Evolutionary conservation across 2,113 vertebrate species (phyloP).

Genomic region (Serinus canaria): DNA sequence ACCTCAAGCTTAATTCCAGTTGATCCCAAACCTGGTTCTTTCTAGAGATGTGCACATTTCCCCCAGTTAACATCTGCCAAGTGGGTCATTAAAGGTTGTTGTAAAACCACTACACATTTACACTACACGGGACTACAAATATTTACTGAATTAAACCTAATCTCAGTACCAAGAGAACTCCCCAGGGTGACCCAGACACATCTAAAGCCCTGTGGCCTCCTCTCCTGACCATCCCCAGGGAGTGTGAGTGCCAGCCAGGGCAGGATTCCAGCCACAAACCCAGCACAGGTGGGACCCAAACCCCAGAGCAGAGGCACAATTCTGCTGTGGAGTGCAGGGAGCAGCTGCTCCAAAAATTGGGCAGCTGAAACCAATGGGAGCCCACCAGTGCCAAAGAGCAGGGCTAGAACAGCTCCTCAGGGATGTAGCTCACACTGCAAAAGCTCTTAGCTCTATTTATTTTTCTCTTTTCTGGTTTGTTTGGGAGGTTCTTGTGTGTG

Average conservation of each 20-base stretch:
- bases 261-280: not conserved
- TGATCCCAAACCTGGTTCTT: not conserved
- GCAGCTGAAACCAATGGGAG: not conserved
- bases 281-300: rapidly evolving
- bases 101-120: not conserved
- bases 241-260: not conserved
- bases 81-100: rapidly evolving
- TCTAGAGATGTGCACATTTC: not conserved
- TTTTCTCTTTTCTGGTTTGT: rapidly evolving
- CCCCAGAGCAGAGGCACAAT: rapidly evolving
- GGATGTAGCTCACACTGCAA: rapidly evolving
- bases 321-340: rapidly evolving
- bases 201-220: not conserved
- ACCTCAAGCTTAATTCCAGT: not conserved
- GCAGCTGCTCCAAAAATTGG: not conserved
- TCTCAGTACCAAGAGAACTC: too few relatives aligned
- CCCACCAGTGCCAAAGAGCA: not conserved
- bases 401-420: not conserved
- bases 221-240: rapidly evolving
- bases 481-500: rapidly evolving
- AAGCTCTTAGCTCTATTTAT: rapidly evolving
- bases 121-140: rapidly evolving
- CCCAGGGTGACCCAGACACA: not conserved
- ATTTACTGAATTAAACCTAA: not conserved
- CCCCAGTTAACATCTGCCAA: not conserved